Base-by-base conservation (phyloP, 1,140 invertebrate species). In the Sarcophaga peregrina region DNA sequence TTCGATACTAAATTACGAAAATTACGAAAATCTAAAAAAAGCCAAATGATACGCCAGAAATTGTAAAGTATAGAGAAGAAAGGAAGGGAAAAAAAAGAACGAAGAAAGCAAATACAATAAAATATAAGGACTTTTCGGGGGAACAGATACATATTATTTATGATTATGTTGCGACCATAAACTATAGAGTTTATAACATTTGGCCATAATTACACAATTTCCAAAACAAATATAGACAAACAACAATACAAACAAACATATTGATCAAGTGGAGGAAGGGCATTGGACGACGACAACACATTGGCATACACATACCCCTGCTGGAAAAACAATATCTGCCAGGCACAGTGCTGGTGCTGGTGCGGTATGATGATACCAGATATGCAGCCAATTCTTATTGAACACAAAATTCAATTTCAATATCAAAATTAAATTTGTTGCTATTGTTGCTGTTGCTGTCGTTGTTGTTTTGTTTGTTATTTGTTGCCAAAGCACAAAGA, bases 101-200 rank as follows among this genome's bases (percentile, higher is more conserved):
- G 20, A 20, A 25, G n/a, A 68, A 10, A 68, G 20, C n/a, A 20
- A 68, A 25, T 9, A 68, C n/a, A 68, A 25, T 8, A 7, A 20
- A 68, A 68, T 6, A 20, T n/a, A 68, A 68, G 62, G 62, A 68
- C 62, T 25, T 58, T 58, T 8, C 10, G 62, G 20, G 20, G 17
- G n/a, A 68, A 20, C 50, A 52, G 13, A 83, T 37, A 37, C 25
- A 4, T 52, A 76, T 83, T 81, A 74, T 83, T 83, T 83, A 82
- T 76, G 52, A 74, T 80, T 81, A 25, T 73, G 73, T 74, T 45
- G 73, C 80, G 80, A 80, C 80, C 62, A 83, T 83, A 83, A 83
- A 83, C 62, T 73, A 81, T 80, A 82, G 81, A 83, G 80, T 83
- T 83, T 83, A 83, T 83, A 83, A 74, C 80, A 82, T 81, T 82